phyloP scores from a whole-genome alignment of 2,113 vertebrate species.

The Lamprotornis superbus region DNA sequence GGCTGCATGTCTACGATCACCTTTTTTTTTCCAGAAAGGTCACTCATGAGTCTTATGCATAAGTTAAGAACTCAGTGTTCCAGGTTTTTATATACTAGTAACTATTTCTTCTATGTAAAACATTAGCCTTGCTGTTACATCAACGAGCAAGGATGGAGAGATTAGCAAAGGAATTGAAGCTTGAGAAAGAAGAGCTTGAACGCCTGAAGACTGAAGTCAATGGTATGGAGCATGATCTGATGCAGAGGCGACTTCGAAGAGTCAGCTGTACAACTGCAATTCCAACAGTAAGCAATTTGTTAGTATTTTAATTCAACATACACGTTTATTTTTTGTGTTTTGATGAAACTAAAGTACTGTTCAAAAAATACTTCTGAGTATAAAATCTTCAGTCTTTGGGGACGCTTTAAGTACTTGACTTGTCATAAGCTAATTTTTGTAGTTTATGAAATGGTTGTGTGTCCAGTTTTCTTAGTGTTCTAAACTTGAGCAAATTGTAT shows the following conservation, averaged over 20 bases:
- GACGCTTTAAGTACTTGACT: neutral
- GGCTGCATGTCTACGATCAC: slow-evolving; percentile 42
- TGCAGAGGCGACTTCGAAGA: slow-evolving; percentile 93
- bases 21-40: slow-evolving; percentile 33
- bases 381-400: neutral
- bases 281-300: slow-evolving; percentile 83
- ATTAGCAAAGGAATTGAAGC: slow-evolving; percentile 88
- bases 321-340: neutral
- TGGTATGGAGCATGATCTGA: slow-evolving; percentile 94
- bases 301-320: slow-evolving; percentile 53
- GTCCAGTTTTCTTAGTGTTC: neutral
- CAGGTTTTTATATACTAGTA: neutral
- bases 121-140: slow-evolving; percentile 92
- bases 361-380: neutral
- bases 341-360: neutral
- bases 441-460: neutral
- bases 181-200: slow-evolving; percentile 92
- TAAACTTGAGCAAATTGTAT: neutral
- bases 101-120: slow-evolving; percentile 36
- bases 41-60: neutral
- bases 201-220: slow-evolving; percentile 93
- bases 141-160: slow-evolving; percentile 98
- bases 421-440: neutral
- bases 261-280: slow-evolving; percentile 91
- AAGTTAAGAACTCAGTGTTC: neutral